These are phyloP conservation scores for Drosophila mettleri DNA, from an alignment of 2,888 invertebrate species.

Conservation along the genomic window DNA sequence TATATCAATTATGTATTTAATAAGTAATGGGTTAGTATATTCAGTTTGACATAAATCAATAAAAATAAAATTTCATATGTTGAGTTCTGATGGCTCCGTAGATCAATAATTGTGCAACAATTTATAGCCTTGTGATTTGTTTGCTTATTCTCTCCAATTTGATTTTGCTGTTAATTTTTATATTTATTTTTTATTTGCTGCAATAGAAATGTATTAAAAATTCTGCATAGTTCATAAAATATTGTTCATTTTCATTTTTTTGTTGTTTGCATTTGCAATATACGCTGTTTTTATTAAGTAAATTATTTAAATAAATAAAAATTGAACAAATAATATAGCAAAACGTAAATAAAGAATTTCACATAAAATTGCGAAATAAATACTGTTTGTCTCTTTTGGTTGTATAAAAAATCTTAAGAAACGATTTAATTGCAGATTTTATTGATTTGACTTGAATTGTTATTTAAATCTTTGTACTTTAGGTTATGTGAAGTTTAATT, in stretches of 20 bases:
- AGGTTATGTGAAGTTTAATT: conserved; percentile 28
- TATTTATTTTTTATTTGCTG: conserved; percentile 40
- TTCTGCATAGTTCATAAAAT: conserved; percentile 40
- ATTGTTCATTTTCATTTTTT: conserved; percentile 28
- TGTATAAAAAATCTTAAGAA: conserved; percentile 47
- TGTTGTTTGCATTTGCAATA: conserved; percentile 28
- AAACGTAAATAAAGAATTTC: conserved; percentile 65
- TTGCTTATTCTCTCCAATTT: conserved; percentile 29
- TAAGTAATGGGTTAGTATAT: background rate
- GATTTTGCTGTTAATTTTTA: conserved; percentile 8
- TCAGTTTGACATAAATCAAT: conserved; percentile 1
- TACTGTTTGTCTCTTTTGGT: conserved; percentile 33
- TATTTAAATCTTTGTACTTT: conserved; percentile 42
- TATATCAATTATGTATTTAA: background rate
- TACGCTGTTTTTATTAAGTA: conserved; percentile 58
- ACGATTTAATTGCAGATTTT: conserved; percentile 34
- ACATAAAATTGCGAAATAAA: conserved; percentile 46
- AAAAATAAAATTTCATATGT: background rate
- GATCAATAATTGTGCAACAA: conserved; percentile 20
- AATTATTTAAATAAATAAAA: conserved; percentile 58
- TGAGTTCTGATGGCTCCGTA: conserved; percentile 22
- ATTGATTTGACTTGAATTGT: conserved; percentile 27
- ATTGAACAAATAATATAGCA: conserved; percentile 69
- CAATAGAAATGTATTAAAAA: conserved; percentile 53
- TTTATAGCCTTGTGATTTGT: conserved; percentile 12